Conservation (phyloP, 2,113 vertebrate genomes). For the Thymallus thymallus region DNA sequence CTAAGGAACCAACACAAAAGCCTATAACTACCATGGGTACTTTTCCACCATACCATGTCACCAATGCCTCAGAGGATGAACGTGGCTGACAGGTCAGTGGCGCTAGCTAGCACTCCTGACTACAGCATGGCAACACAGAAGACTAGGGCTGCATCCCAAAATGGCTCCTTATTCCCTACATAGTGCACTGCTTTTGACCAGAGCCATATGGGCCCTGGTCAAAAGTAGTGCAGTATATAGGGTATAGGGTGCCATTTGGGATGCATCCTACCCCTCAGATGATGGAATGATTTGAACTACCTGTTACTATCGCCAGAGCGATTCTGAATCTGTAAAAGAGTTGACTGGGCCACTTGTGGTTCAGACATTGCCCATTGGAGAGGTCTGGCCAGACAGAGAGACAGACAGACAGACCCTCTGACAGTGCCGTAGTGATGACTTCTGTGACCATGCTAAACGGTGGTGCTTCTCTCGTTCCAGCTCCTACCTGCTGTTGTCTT, state of each 20-base stretch:
- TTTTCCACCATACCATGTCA: slow-evolving; percentile 1
- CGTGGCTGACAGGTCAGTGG: neutral
- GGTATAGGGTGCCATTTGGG: neutral
- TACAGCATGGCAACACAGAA: neutral
- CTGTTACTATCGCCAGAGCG: slow-evolving; percentile 54
- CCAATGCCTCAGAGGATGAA: neutral
- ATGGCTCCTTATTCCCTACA: no score
- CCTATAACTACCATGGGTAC: neutral
- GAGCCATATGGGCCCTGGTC: neutral
- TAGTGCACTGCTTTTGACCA: no score
- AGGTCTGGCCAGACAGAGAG: neutral
- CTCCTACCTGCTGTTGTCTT: slow-evolving; percentile 25
- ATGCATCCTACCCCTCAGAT: slow-evolving; percentile 17
- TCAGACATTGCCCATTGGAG: neutral
- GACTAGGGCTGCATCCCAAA: neutral
- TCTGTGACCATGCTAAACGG: slow-evolving; percentile 27
- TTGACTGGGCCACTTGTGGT: slow-evolving; percentile 48
- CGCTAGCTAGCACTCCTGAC: neutral
- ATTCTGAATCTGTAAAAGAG: slow-evolving; percentile 57
- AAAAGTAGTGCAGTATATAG: neutral
- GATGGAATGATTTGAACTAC: slow-evolving; percentile 48
- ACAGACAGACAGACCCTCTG: slow-evolving; percentile 23
- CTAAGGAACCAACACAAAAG: neutral
- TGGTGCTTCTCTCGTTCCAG: neutral
- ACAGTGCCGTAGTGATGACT: neutral